Evolutionary conservation across 2,113 vertebrate genomes (phyloP), one percentile per base, ranked within the genome.

Genomic region (Microcebus murinus): DNA sequence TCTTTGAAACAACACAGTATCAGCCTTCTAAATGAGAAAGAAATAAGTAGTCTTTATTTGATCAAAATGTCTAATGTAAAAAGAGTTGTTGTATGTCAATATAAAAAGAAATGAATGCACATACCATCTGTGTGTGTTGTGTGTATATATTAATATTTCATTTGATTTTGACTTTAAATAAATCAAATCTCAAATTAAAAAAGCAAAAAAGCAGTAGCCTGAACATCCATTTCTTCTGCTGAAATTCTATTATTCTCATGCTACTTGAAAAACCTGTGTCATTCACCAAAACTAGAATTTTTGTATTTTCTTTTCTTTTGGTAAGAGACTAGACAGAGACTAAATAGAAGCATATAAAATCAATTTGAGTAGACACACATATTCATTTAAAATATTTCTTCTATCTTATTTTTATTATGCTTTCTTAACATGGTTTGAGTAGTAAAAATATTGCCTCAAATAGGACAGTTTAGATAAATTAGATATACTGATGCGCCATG

Each of bases 41-140:
- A 70, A 86, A 70, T 86, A 94, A 85, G 45, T 18, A 52, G 25
- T n/a, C 6, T 29, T 83, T 79, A 84, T 88, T 91, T 88, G 87
- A 76, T 85, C 12, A 39, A 34, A 59, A 83, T 70, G n/a, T 48
- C 67, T 15, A 55, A 39, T n/a, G 65, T 6, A 96, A 88, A 90
- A 63, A 42, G 5, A 59, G 23, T 36, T 50, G 4, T 65, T 39
- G 0, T 84, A 73, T 76, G 71, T 36, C 13, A 89, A 36, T 48
- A 48, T 23, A 42, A 85, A 87, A 59, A 82, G 39, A 55, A 68
- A 27, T 63, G 11, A 17, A 80, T 68, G 29, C 48, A 61, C 23
- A 76, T 39, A 45, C 6, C 2, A 15, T 45, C 4, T 31, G 50
- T 50, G 4, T 73, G 27, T 13, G 0, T 59, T 36, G 29, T 2